Base-by-base conservation (phyloP, 2,888 invertebrate genomes). In the Busseola fusca region DNA sequence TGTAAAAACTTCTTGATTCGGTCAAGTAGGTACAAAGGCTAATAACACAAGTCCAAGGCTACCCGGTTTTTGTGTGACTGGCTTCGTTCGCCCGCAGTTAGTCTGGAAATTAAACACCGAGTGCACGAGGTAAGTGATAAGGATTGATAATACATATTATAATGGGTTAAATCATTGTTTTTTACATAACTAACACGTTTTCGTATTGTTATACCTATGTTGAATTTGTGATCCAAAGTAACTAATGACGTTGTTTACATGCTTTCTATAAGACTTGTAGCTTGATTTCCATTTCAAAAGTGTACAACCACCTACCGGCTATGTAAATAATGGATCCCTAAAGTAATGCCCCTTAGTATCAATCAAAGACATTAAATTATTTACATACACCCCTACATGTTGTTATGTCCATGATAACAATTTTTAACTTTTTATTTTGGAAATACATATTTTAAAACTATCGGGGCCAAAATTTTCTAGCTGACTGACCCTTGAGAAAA, bases 21-120 rank as follows among this genome's bases (percentile, higher is more conserved):
- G 81, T 72, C 69, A 83, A 3, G 54, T 84, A 83, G 2, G 54
- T 84, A 48, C 57, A 64, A 69, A 82, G 78, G 58, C 45, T 75
- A 86, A 78, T 64, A 78, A 75, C 77, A 76, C 68, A n/a, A 64
- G 62, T 74, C 74, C 84, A 84, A 84, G 87, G 86, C 60, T 77
- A 70, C 50, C 74, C 67, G 45, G 72, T 72, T 78, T 72, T 60
- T 76, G 50, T 62, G 40, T 21, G 57, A 42, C 50, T 58, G 66
- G 37, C 34, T 42, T 42, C 57, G 64, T 18, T 54, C 9, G 27
- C 21, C 52, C 12, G 48, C 78, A 82, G 79, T 79, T 34, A 60
- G 60, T 67, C 40, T 56, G 27, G 62, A 42, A 63, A 59, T 71
- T 64, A 45, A 57, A 66, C 50, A 58, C 64, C 9, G 54, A 67